Conservation (phyloP, 2,888 invertebrate species). For the Leuctra nigra region DNA sequence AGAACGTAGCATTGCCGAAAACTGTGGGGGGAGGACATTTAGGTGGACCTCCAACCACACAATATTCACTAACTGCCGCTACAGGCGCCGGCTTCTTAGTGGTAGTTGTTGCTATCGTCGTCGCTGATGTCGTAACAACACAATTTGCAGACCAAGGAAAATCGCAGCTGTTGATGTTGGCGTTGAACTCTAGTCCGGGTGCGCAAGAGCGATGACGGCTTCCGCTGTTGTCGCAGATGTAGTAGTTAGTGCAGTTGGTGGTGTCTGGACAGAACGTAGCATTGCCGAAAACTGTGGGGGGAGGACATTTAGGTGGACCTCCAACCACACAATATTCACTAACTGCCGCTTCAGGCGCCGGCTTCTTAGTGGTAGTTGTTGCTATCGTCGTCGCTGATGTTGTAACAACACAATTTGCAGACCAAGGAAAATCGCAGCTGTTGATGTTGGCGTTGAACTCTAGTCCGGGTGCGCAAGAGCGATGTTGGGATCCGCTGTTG, state of each 20-base stretch:
- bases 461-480: neutral
- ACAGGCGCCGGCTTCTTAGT: no score
- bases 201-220: neutral
- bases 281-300: no score
- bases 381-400: neutral
- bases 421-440: neutral
- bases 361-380: no score
- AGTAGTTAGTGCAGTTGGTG: conserved; percentile 10
- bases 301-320: no score
- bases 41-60: no score
- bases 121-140: neutral
- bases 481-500: neutral
- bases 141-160: neutral
- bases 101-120: neutral
- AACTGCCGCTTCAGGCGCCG: no score
- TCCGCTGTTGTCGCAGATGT: conserved; percentile 2
- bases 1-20: neutral
- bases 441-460: neutral
- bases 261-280: neutral
- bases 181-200: neutral
- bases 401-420: no score
- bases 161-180: neutral
- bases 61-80: no score
- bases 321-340: no score
- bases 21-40: no score